These are phyloP conservation scores for Trigoniulus corallinus DNA, from an alignment of 1,140 invertebrate species.

Conservation along the genomic window DNA sequence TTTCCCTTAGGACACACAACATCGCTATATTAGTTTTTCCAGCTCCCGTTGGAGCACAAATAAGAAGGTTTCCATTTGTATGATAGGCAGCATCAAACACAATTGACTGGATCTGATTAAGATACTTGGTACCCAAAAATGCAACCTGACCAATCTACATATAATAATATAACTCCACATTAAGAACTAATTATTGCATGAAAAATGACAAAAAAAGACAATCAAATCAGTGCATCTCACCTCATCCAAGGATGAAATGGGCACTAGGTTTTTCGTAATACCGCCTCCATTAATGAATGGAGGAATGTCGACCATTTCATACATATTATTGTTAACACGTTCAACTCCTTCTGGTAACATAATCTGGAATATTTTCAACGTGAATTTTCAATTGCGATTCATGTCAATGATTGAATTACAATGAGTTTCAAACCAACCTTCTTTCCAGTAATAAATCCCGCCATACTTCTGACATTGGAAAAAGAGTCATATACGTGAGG, in stretches of 20 bases:
- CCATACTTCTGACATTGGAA: slow-evolving; percentile 42
- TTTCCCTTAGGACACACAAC: slow-evolving; percentile 74
- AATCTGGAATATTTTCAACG: slow-evolving; percentile 28
- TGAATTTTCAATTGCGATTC: neutral
- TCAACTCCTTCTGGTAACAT: slow-evolving; percentile 57
- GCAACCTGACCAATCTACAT: slow-evolving; percentile 58
- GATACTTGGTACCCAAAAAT: slow-evolving; percentile 64
- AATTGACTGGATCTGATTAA: slow-evolving; percentile 91
- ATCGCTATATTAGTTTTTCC: slow-evolving; percentile 98
- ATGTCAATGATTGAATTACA: neutral
- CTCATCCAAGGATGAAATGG: slow-evolving; percentile 57
- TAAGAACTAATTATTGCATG: slow-evolving; percentile 10
- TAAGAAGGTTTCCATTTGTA: slow-evolving; percentile 90
- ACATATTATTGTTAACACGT: slow-evolving; percentile 44
- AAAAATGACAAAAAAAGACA: slow-evolving; percentile 8
- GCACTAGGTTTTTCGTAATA: slow-evolving; percentile 48
- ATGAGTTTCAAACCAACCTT: slow-evolving; percentile 28
- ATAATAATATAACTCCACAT: slow-evolving; percentile 8
- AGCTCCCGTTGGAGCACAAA: slow-evolving; percentile 90
- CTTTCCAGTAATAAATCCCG: slow-evolving; percentile 57
- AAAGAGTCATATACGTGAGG: slow-evolving; percentile 71
- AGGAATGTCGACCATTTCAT: slow-evolving; percentile 81
- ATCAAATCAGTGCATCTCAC: too few species aligned
- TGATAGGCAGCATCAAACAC: slow-evolving; percentile 91
- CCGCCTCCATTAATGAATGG: slow-evolving; percentile 38